A percentile compares a stretch with the other conserved stretches of the same genome.
phyloP scores from a whole-genome alignment of 30 jellyfish, hydroid and myxozoan genomes.

The Pelagia noctiluca region DNA sequence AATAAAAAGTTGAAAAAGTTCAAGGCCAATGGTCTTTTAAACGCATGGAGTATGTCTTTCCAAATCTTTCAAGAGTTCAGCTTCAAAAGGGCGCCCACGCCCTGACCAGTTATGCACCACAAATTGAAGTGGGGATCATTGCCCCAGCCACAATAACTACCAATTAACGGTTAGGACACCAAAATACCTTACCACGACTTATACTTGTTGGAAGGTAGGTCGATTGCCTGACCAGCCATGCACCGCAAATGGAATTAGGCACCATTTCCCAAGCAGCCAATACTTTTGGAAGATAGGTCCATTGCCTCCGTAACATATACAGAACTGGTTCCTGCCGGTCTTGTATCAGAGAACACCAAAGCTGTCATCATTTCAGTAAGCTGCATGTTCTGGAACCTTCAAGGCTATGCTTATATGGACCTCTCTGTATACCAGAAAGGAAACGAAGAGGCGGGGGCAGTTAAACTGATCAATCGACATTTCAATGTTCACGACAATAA shows the following conservation, averaged over 20 bases:
- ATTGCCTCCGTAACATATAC: not conserved
- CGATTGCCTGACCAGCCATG: too few relatives aligned
- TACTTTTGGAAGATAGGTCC: too few relatives aligned
- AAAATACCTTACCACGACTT: too few relatives aligned
- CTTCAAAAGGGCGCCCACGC: too few relatives aligned
- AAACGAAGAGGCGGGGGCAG: conserved; percentile 7
- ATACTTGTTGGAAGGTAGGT: too few relatives aligned
- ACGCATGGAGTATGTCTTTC: not conserved
- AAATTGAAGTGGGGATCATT: too few relatives aligned
- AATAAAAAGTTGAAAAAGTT: too few relatives aligned
- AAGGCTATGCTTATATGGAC: conserved; percentile 15
- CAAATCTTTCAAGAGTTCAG: not conserved
- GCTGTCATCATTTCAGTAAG: conserved; percentile 7
- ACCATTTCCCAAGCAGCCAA: too few relatives aligned
- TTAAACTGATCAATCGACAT: not conserved
- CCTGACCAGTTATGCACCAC: too few relatives aligned
- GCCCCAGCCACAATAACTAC: too few relatives aligned
- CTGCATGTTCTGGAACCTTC: conserved; percentile 11
- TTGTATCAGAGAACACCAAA: not conserved
- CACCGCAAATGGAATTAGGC: too few relatives aligned
- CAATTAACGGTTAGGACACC: too few relatives aligned
- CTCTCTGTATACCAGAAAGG: conserved; percentile 5
- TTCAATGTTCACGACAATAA: not conserved
- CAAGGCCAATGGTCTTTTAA: not conserved
- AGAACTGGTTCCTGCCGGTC: not conserved